Evolutionary conservation across 2,113 vertebrate species (phyloP).

Genomic region (Sardina pilchardus): DNA sequence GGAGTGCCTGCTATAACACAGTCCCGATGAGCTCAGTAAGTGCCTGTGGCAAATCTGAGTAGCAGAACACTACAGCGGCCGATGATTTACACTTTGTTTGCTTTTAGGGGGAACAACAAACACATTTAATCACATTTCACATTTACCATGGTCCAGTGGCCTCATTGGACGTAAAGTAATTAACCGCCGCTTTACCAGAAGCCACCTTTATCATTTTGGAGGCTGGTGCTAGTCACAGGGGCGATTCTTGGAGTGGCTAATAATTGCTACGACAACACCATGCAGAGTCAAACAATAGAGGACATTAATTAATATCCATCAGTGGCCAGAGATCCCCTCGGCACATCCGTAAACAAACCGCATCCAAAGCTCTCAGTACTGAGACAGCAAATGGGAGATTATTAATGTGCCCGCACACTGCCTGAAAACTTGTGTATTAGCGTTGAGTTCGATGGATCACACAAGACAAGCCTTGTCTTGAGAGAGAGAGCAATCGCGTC

Average conservation of each 20-base stretch:
- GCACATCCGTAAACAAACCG: not conserved
- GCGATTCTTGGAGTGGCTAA: slow-evolving; percentile 62
- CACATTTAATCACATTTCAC: slow-evolving; percentile 49
- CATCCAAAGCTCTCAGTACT: not conserved
- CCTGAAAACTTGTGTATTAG: not conserved
- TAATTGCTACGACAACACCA: slow-evolving; percentile 60
- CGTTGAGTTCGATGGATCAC: not conserved
- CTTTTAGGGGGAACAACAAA: slow-evolving; percentile 39
- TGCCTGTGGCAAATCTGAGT: not conserved
- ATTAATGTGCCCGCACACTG: not conserved
- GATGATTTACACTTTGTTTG: not conserved
- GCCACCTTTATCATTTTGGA: slow-evolving; percentile 58
- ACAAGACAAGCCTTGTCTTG: not conserved
- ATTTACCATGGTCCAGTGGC: slow-evolving; percentile 52
- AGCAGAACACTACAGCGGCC: not conserved
- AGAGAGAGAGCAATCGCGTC: not conserved
- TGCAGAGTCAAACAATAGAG: slow-evolving; percentile 52
- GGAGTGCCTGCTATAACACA: not conserved
- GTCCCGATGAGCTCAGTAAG: not conserved
- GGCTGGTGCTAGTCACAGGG: slow-evolving; percentile 66
- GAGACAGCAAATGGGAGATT: not conserved
- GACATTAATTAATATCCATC: not conserved
- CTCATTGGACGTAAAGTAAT: slow-evolving; percentile 66
- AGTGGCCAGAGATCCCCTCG: not conserved
- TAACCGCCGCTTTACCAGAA: slow-evolving; percentile 55